Conservation (phyloP, 2,113 vertebrate genomes). For the Myiozetetes cayanensis region DNA sequence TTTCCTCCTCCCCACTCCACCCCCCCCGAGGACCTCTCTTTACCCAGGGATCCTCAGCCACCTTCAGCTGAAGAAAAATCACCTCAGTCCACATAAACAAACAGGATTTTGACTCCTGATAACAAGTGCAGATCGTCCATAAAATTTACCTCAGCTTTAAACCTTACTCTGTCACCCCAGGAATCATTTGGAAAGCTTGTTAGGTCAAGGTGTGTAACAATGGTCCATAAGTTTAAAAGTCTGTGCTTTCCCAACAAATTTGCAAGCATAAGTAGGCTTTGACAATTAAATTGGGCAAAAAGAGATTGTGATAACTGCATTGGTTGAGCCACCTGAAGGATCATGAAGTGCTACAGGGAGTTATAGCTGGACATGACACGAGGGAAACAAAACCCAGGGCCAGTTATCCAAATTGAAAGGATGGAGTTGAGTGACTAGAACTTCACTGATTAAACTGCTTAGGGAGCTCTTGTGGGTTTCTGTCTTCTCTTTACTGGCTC, state of each 20-base stretch:
- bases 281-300: background rate
- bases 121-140: background rate
- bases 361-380: background rate
- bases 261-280: background rate
- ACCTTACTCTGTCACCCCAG: background rate
- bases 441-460: background rate
- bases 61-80: background rate
- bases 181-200: background rate
- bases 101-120: background rate
- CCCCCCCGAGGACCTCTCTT: background rate
- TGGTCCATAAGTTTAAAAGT: background rate
- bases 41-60: background rate
- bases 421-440: slow-evolving; percentile 15
- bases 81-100: background rate
- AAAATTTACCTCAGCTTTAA: background rate
- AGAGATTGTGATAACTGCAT: background rate
- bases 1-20: background rate
- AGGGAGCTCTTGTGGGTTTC: background rate
- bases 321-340: background rate
- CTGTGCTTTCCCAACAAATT: background rate
- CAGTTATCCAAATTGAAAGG: background rate
- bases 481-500: background rate
- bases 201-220: background rate
- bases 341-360: background rate
- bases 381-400: slow-evolving; percentile 22